Percentiles rank a stretch among this genome's conserved stretches.
These are phyloP conservation scores for Paramacrobiotus metropolitanus DNA, from an alignment of 1,140 invertebrate species.

Conservation along the genomic window DNA sequence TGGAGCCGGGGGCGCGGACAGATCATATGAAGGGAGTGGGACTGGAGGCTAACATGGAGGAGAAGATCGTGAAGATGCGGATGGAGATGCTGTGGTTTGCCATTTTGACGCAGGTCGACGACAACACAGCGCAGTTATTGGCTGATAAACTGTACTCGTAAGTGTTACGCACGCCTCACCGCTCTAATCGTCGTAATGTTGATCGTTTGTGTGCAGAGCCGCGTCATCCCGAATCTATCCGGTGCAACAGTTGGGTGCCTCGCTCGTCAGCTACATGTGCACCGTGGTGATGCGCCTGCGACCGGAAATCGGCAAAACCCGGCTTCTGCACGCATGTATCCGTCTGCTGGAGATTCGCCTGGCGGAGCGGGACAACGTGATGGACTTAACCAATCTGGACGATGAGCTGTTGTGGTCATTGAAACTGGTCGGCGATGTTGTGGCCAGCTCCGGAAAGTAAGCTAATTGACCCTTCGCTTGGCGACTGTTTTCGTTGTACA, in stretches of 20 bases:
- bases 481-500: constrained; percentile 11
- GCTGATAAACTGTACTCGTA: not conserved
- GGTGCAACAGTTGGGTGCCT: not conserved
- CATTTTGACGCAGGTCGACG: not conserved
- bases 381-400: not conserved
- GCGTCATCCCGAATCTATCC: not conserved
- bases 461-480: not conserved
- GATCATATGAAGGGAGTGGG: not conserved
- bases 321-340: constrained; percentile 13
- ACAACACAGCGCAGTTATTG: not conserved
- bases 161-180: not conserved
- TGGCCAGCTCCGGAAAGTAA: constrained; percentile 23
- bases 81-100: not conserved
- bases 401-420: constrained; percentile 8
- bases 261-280: not conserved
- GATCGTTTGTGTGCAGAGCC: not conserved
- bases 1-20: not conserved
- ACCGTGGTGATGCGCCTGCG: not conserved
- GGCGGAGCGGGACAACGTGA: constrained; percentile 8
- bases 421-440: constrained; percentile 8
- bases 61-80: constrained; percentile 2
- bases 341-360: constrained; percentile 15
- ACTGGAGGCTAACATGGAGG: not conserved
- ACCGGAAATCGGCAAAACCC: not conserved
- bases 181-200: not conserved